These are phyloP conservation scores for Nannobrachium achirus DNA, from an alignment of 2,113 vertebrate genomes.

Conservation along the genomic window DNA sequence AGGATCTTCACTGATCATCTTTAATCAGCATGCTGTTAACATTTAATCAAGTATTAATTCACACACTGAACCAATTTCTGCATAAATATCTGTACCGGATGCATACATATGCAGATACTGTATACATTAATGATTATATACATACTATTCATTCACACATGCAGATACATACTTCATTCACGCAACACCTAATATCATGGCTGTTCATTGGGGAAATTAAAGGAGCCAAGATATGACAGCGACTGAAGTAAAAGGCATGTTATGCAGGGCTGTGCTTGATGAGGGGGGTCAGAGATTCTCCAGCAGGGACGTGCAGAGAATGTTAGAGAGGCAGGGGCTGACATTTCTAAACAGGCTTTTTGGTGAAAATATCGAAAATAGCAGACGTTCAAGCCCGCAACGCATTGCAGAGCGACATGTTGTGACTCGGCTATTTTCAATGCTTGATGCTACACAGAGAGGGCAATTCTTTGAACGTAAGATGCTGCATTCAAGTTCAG, in stretches of 20 bases:
- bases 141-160: conserved; percentile 11
- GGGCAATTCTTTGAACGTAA: too few species aligned
- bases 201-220: conserved; percentile 12
- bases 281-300: conserved; percentile 24
- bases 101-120: not conserved
- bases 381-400: too few species aligned
- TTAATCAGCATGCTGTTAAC: conserved; percentile 30
- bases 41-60: conserved; percentile 46
- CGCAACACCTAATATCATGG: conserved; percentile 14
- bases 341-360: too few species aligned
- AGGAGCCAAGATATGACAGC: conserved; percentile 16
- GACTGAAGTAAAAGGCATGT: conserved; percentile 1
- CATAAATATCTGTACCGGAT: not conserved
- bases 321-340: too few species aligned
- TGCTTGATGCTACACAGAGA: too few species aligned
- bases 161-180: not conserved
- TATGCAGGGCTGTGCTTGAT: conserved; percentile 19
- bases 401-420: too few species aligned
- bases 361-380: too few species aligned
- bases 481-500: too few species aligned
- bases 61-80: conserved; percentile 9
- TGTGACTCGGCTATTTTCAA: too few species aligned
- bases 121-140: not conserved
- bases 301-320: too few species aligned
- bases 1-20: conserved; percentile 42